A percentile compares a stretch with the other conserved stretches of the same genome.
phyloP scores from a whole-genome alignment of 37 sponge, comb jelly and placozoan species.

The Spongilla lacustris region DNA sequence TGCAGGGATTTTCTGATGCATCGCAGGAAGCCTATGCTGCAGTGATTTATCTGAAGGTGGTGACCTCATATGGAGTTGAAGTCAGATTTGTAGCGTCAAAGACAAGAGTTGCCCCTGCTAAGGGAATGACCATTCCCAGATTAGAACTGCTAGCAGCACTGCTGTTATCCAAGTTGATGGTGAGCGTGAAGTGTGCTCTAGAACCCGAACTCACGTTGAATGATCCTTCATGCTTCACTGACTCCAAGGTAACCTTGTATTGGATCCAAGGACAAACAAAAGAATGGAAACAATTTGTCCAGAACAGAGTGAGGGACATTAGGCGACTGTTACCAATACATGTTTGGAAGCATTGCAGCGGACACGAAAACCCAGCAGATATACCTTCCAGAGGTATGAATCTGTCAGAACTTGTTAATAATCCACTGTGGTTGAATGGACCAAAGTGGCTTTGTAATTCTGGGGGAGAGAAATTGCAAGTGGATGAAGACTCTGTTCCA shows the following conservation, averaged over 20 bases:
- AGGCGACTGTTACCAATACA: slow-evolving; percentile 5
- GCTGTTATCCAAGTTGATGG: slow-evolving; percentile 9
- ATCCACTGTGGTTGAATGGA: slow-evolving; percentile 24
- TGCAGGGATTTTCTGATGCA: slow-evolving; percentile 18
- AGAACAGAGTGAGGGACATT: slow-evolving; percentile 30
- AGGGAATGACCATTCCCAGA: slow-evolving; percentile 24
- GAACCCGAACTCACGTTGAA: background rate
- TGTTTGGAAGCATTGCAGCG: slow-evolving; percentile 27
- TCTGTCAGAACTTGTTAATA: background rate
- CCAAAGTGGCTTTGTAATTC: slow-evolving; percentile 13
- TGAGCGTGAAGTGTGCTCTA: background rate
- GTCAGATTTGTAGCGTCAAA: slow-evolving; percentile 21
- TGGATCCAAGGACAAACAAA: slow-evolving; percentile 21
- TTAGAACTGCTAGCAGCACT: slow-evolving; percentile 42
- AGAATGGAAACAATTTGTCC: slow-evolving; percentile 43
- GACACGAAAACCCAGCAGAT: slow-evolving; percentile 35
- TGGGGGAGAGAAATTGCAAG: background rate
- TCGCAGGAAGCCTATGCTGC: slow-evolving; percentile 11
- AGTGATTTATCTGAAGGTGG: background rate
- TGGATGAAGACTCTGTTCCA: background rate
- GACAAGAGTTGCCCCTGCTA: slow-evolving; percentile 20
- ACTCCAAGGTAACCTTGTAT: slow-evolving; percentile 18
- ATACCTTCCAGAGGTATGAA: slow-evolving; percentile 31
- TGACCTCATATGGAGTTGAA: background rate
- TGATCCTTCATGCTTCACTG: slow-evolving; percentile 14